Conservation (phyloP, 2,888 invertebrate species). For the Listrodromus nycthemerus region DNA sequence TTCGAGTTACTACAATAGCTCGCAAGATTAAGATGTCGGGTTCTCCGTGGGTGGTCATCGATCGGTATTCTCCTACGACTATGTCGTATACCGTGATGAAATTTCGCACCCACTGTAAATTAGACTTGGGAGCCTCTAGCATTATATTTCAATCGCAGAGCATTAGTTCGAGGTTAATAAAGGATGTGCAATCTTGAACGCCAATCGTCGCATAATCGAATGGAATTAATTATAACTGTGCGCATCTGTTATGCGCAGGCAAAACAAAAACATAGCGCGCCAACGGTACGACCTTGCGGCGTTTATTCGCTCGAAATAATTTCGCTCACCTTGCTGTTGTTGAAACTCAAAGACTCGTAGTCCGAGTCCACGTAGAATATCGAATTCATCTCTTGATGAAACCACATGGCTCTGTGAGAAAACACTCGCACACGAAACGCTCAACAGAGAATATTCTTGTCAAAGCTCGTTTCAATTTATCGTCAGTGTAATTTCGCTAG, state of each 20-base stretch:
- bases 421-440: slow-evolving; percentile 25
- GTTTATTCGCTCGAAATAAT: background rate
- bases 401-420: slow-evolving; percentile 75
- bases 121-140: background rate
- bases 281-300: background rate
- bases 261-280: background rate
- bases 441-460: background rate
- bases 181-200: background rate
- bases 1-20: background rate
- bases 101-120: background rate
- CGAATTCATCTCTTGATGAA: slow-evolving; percentile 76
- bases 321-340: slow-evolving; percentile 72
- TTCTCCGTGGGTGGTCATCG: slow-evolving; percentile 9
- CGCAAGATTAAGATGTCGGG: background rate
- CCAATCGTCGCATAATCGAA: background rate
- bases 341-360: slow-evolving; percentile 71
- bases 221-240: too few species aligned
- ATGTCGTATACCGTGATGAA: background rate
- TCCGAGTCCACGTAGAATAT: slow-evolving; percentile 79
- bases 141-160: background rate
- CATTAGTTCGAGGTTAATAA: background rate
- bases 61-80: slow-evolving; percentile 6
- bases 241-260: too few species aligned
- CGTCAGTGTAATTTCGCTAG: background rate
- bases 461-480: slow-evolving; percentile 34